Base-by-base conservation (phyloP, 2,888 invertebrate species). In the Stegophylla sp. region DNA sequence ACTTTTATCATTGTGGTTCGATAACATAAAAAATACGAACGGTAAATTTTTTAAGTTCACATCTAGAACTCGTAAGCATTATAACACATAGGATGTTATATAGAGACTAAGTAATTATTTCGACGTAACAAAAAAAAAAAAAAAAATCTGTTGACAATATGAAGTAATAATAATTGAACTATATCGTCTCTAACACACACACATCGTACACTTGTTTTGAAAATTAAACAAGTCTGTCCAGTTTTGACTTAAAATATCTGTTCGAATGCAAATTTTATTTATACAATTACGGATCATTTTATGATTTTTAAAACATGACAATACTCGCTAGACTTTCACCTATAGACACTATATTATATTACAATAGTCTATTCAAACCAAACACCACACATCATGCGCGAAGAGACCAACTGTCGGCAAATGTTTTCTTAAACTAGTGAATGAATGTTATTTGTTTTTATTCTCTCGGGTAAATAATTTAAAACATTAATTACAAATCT, bases 401-500 rank as follows among this genome's bases (percentile, higher is more conserved):
- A 15, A 20, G 1, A 2, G 1, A 23, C 17, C 23, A 41, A 26
- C n/a, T n/a, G 59, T 15, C 15, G n/a, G 59, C 23, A 63, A 63
- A 63, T 63, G 34, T 74, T 34, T 74, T 61, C 15, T 28, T 20
- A 48, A 26, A 63, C 28, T 61, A 34, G 9, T 12, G 45, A 41
- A 51, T 41, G 23, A 51, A 9, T 41, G 34, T 53, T 64, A 53
- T 51, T 41, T 23, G 51, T 73, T 73, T 28, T 74, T 64, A 75
- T 75, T 75, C 41, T 64, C 51, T 41, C 64, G 51, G 17, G 64
- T 64, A 23, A 64, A 51, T 53, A 53, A 64, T 51, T 53, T 64
- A 41, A 64, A 75, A 64, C 34, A 51, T 64, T 75, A 41, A 75
- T 75, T 51, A 75, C 4, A 51, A 64, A 66, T 20, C 3, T 43